These are phyloP conservation scores for Pao palembangensis DNA, from an alignment of 2,113 vertebrate species.

Conservation along the genomic window DNA sequence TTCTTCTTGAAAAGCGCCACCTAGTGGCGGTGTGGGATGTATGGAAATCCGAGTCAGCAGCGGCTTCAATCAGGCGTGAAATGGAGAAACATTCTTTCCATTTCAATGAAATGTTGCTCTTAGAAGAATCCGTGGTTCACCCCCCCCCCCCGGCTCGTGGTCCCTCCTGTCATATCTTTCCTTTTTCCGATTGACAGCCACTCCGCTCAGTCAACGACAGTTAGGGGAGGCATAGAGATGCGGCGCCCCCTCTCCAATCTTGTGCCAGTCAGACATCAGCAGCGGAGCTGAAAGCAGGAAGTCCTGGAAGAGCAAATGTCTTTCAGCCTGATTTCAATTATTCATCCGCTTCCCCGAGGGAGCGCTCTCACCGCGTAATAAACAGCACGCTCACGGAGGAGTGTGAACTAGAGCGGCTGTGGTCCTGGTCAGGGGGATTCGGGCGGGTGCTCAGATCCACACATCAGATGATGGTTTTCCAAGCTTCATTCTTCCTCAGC, in stretches of 20 bases:
- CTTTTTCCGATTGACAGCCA: conserved; percentile 31
- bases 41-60: conserved; percentile 24
- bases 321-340: conserved; percentile 23
- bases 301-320: conserved; percentile 6
- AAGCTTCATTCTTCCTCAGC: no score
- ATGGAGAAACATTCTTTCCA: conserved; percentile 31
- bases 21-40: no score
- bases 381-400: conserved; percentile 26
- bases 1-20: no score
- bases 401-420: conserved; percentile 32
- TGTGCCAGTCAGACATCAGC: no score
- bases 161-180: no score
- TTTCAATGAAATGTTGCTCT: conserved; percentile 37
- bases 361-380: conserved; percentile 28
- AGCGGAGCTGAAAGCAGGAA: not conserved
- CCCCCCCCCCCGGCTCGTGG: not conserved
- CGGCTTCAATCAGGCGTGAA: not conserved
- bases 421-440: conserved; percentile 39
- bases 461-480: no score
- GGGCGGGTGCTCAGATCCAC: conserved; percentile 34
- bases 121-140: conserved; percentile 1
- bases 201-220: conserved; percentile 36
- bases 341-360: conserved; percentile 45
- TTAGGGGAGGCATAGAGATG: not conserved
- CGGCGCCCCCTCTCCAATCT: no score